Percentiles rank a stretch among this genome's conserved stretches.
phyloP scores from a whole-genome alignment of 2,888 invertebrate species.

The Epistrophella euchroma region DNA sequence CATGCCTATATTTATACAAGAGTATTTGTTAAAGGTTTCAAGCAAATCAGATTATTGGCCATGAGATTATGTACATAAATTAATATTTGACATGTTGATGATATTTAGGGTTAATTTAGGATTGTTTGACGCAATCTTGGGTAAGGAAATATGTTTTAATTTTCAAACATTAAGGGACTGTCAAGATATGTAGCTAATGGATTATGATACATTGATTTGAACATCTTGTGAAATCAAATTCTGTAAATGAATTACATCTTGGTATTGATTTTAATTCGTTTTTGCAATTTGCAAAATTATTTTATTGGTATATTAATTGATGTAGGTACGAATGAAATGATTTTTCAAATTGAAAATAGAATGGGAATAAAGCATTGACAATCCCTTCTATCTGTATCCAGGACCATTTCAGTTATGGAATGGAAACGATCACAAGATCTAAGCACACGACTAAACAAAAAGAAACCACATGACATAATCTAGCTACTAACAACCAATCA shows the following conservation, averaged over 20 bases:
- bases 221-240: not conserved
- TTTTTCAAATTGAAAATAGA: no score
- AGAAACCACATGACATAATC: no score
- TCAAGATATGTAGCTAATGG: not conserved
- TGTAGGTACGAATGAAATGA: no score
- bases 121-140: constrained; percentile 32
- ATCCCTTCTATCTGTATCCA: no score
- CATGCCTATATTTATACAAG: constrained; percentile 1
- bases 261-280: not conserved
- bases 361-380: no score
- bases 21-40: constrained; percentile 12
- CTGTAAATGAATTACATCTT: not conserved
- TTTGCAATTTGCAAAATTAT: no score
- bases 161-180: constrained; percentile 46
- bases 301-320: no score
- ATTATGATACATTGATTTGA: not conserved
- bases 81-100: constrained; percentile 59
- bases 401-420: no score
- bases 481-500: no score
- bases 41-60: constrained; percentile 44
- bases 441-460: no score
- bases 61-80: constrained; percentile 28
- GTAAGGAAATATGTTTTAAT: constrained; percentile 42
- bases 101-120: constrained; percentile 45
- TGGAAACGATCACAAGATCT: no score